Evolutionary conservation across 2,888 invertebrate genomes (phyloP).

Genomic region (Dicycla oo): DNA sequence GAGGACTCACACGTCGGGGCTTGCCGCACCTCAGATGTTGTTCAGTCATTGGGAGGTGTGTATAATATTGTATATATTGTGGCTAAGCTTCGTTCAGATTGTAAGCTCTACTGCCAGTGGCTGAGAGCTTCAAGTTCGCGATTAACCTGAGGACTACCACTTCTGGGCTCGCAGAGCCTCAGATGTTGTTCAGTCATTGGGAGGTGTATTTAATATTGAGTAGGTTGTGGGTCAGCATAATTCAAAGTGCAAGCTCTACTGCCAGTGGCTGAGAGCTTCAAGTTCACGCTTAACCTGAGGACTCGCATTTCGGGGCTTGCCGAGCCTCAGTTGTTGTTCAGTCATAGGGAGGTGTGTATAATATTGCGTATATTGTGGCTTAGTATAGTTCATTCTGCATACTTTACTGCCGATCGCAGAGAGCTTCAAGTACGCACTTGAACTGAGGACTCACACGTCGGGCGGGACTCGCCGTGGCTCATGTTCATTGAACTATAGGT

Average conservation of each 20-base stretch:
- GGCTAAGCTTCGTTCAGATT: slow-evolving; percentile 97
- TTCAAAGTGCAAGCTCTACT: slow-evolving; percentile 95
- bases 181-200: slow-evolving; percentile 99
- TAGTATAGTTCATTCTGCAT: not conserved
- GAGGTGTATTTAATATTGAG: slow-evolving; percentile 90
- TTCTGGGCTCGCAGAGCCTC: slow-evolving; percentile 98
- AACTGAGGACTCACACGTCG: not conserved
- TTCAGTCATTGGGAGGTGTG: slow-evolving; percentile 99
- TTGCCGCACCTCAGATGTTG: slow-evolving; percentile 98
- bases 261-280: no score
- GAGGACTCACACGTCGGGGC: slow-evolving; percentile 98
- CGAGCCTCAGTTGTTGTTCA: no score
- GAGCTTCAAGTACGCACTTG: not conserved
- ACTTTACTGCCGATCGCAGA: not conserved
- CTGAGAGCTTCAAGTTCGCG: slow-evolving; percentile 98
- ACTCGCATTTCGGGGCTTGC: not conserved
- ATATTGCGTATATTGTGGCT: not conserved
- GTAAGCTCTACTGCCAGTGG: slow-evolving; percentile 97
- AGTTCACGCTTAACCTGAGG: no score
- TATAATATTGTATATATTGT: slow-evolving; percentile 72
- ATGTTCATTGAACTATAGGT: not conserved
- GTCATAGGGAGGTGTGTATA: no score
- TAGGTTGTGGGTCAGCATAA: no score
- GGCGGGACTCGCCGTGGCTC: not conserved
- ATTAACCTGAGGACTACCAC: slow-evolving; percentile 98